Percentiles rank a stretch among this genome's conserved stretches.
These are phyloP conservation scores for Archocentrus centrarchus DNA, from an alignment of 2,113 vertebrate species.

Conservation along the genomic window DNA sequence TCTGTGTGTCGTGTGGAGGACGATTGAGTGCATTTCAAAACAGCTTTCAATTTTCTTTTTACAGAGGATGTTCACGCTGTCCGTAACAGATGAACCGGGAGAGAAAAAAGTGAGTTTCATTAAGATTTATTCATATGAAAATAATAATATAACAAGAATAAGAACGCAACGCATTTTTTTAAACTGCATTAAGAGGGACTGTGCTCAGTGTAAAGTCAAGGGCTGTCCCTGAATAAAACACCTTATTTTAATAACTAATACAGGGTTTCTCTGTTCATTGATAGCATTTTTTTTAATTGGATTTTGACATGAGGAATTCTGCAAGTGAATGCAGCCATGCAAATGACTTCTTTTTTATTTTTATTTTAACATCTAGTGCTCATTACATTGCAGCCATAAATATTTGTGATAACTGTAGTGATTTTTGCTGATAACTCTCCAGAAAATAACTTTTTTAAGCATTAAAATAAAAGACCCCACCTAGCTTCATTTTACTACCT, in stretches of 20 bases:
- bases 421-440: constrained; percentile 21
- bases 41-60: constrained; percentile 1
- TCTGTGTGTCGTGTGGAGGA: constrained; percentile 39
- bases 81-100: constrained; percentile 24
- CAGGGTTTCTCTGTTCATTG: constrained; percentile 28
- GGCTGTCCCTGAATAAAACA: constrained; percentile 34
- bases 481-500: constrained; percentile 39
- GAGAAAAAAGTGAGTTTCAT: constrained; percentile 38
- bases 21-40: constrained; percentile 18
- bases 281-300: constrained; percentile 31
- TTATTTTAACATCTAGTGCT: constrained; percentile 28
- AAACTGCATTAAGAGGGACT: constrained; percentile 54
- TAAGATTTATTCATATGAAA: constrained; percentile 81
- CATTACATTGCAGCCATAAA: constrained; percentile 41
- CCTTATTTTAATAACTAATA: constrained; percentile 26
- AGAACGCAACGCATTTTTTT: constrained; percentile 60
- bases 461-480: constrained; percentile 21
- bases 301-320: constrained; percentile 30
- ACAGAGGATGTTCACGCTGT: not conserved
- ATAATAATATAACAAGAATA: constrained; percentile 79
- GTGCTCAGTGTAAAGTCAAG: constrained; percentile 44
- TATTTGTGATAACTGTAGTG: constrained; percentile 45
- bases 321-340: constrained; percentile 64
- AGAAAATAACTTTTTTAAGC: constrained; percentile 4
- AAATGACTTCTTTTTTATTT: constrained; percentile 21